Conservation (phyloP, 37 sponge, comb jelly and placozoan species). For the Geodia barretti region DNA sequence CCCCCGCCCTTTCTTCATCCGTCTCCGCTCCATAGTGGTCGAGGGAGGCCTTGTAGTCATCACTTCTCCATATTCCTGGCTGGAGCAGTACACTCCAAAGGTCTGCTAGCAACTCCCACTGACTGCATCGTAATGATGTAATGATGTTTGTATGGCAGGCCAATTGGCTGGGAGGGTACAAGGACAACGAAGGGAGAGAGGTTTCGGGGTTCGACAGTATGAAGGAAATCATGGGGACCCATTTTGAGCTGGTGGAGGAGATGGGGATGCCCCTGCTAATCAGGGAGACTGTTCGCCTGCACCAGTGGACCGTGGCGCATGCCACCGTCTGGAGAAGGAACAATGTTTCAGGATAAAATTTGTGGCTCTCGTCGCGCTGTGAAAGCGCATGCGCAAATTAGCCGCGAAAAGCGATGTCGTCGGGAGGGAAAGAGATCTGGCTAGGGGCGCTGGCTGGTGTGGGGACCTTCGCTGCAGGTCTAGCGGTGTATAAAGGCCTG, state of each 20-base stretch:
- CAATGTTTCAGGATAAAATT: background rate
- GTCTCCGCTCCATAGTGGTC: conserved; percentile 64
- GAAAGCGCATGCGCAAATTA: background rate
- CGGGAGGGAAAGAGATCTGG: background rate
- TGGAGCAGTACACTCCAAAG: conserved; percentile 82
- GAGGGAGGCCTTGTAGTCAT: conserved; percentile 82
- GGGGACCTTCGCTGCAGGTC: background rate
- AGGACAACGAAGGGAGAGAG: conserved; percentile 12
- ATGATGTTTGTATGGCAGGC: conserved; percentile 31
- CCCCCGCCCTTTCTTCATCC: conserved; percentile 60
- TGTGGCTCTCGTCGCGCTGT: background rate
- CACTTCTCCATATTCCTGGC: conserved; percentile 87
- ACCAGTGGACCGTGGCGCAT: conserved; percentile 86
- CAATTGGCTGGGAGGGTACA: conserved; percentile 83
- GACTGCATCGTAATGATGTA: background rate
- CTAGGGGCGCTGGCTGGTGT: background rate
- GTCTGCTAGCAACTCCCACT: too few relatives aligned
- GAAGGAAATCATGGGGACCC: conserved; percentile 39
- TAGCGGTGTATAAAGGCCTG: background rate
- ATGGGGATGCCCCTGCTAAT: conserved; percentile 80
- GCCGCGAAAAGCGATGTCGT: background rate
- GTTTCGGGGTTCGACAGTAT: conserved; percentile 63
- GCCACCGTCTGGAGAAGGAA: conserved; percentile 85
- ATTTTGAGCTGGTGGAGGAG: conserved; percentile 77
- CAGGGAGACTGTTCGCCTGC: conserved; percentile 70